Evolutionary conservation across 2,888 invertebrate genomes (phyloP).

Genomic region (Epistrophella euchroma): DNA sequence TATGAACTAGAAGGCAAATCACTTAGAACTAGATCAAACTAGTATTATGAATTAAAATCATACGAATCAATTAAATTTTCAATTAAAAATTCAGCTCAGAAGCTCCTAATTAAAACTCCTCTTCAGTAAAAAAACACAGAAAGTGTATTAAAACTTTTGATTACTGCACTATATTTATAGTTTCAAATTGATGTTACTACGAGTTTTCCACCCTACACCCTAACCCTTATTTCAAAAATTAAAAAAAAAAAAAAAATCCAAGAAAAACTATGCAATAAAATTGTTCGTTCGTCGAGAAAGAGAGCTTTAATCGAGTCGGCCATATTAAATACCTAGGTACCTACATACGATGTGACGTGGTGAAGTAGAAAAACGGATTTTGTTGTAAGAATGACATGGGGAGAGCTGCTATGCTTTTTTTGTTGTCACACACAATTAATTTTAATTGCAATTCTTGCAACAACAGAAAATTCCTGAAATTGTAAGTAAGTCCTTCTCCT

Average conservation of each 20-base stretch:
- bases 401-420: conserved; percentile 53
- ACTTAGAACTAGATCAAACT: too few relatives aligned
- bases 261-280: conserved; percentile 37
- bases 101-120: not conserved
- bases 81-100: not conserved
- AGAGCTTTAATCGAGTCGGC: conserved; percentile 41
- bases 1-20: too few relatives aligned
- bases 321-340: not conserved
- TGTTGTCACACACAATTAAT: conserved; percentile 77
- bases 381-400: conserved; percentile 53
- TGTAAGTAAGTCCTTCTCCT: conserved; percentile 29
- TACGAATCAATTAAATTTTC: not conserved
- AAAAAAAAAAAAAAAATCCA: not conserved
- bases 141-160: not conserved
- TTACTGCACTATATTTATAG: conserved; percentile 25
- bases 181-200: conserved; percentile 6
- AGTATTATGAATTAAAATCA: not conserved
- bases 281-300: not conserved
- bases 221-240: not conserved
- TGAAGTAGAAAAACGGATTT: conserved; percentile 61
- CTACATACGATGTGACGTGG: conserved; percentile 26
- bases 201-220: not conserved
- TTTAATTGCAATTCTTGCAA: conserved; percentile 77
- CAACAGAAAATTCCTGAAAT: conserved; percentile 39
- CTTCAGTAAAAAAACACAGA: not conserved